These are phyloP conservation scores for Xerus inauris DNA, from an alignment of 2,113 vertebrate genomes.

Conservation along the genomic window DNA sequence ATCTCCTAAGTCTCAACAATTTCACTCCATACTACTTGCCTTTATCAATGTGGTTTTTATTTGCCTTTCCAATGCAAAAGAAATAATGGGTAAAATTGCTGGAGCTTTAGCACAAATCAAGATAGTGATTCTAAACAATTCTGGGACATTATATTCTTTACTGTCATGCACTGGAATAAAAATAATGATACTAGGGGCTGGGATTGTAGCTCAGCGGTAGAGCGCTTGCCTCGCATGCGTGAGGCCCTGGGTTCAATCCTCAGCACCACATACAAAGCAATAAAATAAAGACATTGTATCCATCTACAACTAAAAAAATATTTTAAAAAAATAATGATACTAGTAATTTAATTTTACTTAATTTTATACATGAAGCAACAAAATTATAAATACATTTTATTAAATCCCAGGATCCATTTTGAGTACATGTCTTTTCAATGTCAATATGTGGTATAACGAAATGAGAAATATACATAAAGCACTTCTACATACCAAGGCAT, in stretches of 20 bases:
- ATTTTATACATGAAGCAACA: background rate
- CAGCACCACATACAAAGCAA: no score
- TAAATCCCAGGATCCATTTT: background rate
- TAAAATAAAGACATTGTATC: no score
- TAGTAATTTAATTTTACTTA: background rate
- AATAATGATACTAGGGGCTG: background rate
- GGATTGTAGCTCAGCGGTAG: no score
- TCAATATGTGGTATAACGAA: slow-evolving; percentile 7
- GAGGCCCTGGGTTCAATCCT: no score
- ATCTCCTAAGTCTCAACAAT: background rate
- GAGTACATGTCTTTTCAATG: background rate
- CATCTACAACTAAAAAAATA: no score
- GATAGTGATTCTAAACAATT: background rate
- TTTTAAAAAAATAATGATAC: slow-evolving; percentile 29
- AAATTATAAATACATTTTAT: slow-evolving; percentile 4
- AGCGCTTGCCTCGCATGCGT: no score
- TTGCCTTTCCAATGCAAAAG: background rate
- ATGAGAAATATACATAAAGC: background rate
- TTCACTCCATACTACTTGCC: background rate
- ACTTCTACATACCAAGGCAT: background rate
- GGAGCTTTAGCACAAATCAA: background rate
- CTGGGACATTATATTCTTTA: background rate
- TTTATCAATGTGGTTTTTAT: background rate
- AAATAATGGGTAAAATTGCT: background rate
- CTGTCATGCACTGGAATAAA: background rate